Evolutionary conservation across 2,113 vertebrate genomes (phyloP).

Genomic region (Coturnix japonica): DNA sequence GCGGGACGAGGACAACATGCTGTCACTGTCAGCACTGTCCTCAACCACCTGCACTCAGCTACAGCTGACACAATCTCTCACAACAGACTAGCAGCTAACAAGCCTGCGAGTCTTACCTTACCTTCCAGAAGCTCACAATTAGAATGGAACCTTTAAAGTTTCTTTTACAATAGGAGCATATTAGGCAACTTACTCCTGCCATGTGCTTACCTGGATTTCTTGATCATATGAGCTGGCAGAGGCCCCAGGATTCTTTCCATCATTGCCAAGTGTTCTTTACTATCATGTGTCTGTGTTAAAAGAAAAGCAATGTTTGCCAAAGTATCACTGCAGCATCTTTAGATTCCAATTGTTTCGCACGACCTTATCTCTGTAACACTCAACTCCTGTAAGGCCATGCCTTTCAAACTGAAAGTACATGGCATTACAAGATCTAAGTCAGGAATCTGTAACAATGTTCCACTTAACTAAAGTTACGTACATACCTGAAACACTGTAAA

Average conservation of each 20-base stretch:
- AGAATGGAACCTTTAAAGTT: not conserved
- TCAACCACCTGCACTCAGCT: not conserved
- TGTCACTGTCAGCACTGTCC: not conserved
- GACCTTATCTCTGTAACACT: not conserved
- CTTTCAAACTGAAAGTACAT: not conserved
- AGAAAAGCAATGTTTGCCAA: not conserved
- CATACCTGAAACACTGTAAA: conserved; percentile 94
- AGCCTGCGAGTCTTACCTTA: not conserved
- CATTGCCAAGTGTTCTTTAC: conserved; percentile 97
- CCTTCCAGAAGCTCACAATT: not conserved
- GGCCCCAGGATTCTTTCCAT: conserved; percentile 96
- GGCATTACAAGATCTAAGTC: not conserved
- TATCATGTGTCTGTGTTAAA: conserved; percentile 90
- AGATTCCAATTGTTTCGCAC: not conserved
- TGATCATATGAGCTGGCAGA: conserved; percentile 89
- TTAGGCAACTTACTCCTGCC: rapidly evolving
- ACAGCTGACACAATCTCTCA: not conserved
- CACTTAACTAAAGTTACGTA: not conserved
- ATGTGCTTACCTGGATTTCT: conserved; percentile 88
- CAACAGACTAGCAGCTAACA: not conserved
- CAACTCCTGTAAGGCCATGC: not conserved
- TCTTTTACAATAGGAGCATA: not conserved
- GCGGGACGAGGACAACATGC: not conserved
- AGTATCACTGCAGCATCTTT: not conserved
- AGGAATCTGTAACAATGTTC: not conserved